These are phyloP conservation scores for Neoascia interrupta DNA, from an alignment of 2,888 invertebrate genomes.

Conservation along the genomic window DNA sequence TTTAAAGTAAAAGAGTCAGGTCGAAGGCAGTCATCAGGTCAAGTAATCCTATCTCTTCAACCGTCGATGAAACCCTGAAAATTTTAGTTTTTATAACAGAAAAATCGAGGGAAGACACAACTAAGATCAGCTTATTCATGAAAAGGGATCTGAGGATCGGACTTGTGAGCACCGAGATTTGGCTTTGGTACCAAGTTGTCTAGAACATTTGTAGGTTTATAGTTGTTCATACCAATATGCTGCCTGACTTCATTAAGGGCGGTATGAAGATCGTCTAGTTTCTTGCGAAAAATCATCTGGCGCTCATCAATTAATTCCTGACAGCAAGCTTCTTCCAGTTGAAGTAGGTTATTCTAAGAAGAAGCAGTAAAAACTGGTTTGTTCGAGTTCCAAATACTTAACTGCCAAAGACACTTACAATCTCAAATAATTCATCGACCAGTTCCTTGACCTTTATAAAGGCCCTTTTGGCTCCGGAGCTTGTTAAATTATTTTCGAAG, in stretches of 20 bases:
- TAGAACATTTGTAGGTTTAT: too few relatives aligned
- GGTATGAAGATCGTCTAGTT: constrained; percentile 75
- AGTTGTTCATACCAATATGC: constrained; percentile 77
- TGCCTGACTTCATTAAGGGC: constrained; percentile 75
- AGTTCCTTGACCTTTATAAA: constrained; percentile 54
- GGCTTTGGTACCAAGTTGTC: too few relatives aligned
- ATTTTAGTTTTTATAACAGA: too few relatives aligned
- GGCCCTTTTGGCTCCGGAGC: constrained; percentile 29
- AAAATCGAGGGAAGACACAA: too few relatives aligned
- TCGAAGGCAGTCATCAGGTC: too few relatives aligned
- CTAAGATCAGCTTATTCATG: too few relatives aligned
- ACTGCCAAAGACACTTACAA: constrained; percentile 14
- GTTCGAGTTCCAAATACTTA: too few relatives aligned
- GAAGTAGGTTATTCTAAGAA: constrained; percentile 73
- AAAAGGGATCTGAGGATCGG: too few relatives aligned
- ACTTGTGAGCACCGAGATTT: too few relatives aligned
- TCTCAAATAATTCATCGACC: constrained; percentile 53
- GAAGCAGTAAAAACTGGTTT: neutral
- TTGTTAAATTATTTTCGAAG: constrained; percentile 44
- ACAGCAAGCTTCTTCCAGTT: constrained; percentile 77
- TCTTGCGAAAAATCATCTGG: constrained; percentile 74
- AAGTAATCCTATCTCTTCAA: too few relatives aligned
- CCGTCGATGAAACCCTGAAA: too few relatives aligned
- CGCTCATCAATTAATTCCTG: constrained; percentile 77
- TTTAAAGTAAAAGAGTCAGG: too few relatives aligned